phyloP scores from a whole-genome alignment of 2,888 invertebrate species.

The Ferrisia virgata region DNA sequence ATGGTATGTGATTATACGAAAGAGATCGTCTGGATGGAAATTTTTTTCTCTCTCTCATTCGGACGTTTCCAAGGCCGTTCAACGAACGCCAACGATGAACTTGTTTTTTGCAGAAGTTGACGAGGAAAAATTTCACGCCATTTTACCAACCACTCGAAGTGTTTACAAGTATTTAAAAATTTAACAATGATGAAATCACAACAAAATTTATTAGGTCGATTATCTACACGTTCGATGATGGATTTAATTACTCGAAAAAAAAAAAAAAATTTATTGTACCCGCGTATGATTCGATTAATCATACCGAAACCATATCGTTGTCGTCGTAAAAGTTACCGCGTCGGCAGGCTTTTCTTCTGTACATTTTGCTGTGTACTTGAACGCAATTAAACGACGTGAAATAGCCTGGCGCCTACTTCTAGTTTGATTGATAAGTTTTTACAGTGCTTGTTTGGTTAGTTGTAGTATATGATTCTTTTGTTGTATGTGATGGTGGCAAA shows the following conservation, averaged over 20 bases:
- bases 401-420: not conserved
- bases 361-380: not conserved
- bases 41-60: too few relatives aligned
- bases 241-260: not conserved
- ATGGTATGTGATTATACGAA: too few relatives aligned
- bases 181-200: not conserved
- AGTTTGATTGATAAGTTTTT: not conserved
- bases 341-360: not conserved
- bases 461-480: not conserved
- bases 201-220: not conserved
- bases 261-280: not conserved
- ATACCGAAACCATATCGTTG: not conserved
- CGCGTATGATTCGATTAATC: not conserved
- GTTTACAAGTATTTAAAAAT: not conserved
- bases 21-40: not conserved
- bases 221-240: not conserved
- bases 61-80: not conserved
- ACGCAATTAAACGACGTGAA: not conserved
- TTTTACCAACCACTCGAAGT: not conserved
- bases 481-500: not conserved
- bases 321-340: not conserved
- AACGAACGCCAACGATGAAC: not conserved
- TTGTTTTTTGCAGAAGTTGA: not conserved
- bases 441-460: not conserved
- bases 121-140: not conserved